Evolutionary conservation across 2,113 vertebrate species (phyloP), one percentile per base, ranked within the genome.

Genomic region (Ondatra zibethicus): DNA sequence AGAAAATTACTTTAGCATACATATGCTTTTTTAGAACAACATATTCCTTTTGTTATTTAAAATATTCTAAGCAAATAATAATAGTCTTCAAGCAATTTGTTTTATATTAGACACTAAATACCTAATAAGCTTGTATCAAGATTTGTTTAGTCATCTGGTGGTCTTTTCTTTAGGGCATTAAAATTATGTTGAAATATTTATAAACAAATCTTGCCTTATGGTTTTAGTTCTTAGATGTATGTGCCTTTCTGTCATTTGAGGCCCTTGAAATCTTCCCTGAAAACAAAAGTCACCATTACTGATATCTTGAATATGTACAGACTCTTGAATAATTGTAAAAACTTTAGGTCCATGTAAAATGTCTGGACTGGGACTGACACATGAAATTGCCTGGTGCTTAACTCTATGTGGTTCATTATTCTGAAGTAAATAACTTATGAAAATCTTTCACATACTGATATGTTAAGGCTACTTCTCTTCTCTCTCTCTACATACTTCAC

Each of bases 41-140:
- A 70, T 77, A 5, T 12, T 39, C 47, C 27, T 36, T 31, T 63
- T 1, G 7, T 23, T 65, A 50, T 19, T 29, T 50, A 63, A 45
- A 76, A 89, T 55, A 1, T 10, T 25, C 8, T 39, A 58, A 78
- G 19, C 21, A 45, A 39, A 31, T 61, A 36, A 77, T n/a, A n/a
- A 42, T n/a, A 75, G 70, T 4, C 0, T 68, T 17, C 0, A 25
- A 5, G 4, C 1, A 45, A 6, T 88, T 55, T 31, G 0, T 12
- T 88, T 88, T 91, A 31, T 2, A 31, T 14, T 4, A 50, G 10
- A 47, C 14, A 25, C 1, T 31, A 3, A 93, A 78, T 10, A 91
- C 50, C 29, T 45, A 13, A 25, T 36, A 25, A 91, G 36, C 12
- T 78, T 75, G 0, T 19, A 89, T 1, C 33, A 33, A 5, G 13